phyloP scores from a whole-genome alignment of 2,888 invertebrate species.

The Hololepta plana region DNA sequence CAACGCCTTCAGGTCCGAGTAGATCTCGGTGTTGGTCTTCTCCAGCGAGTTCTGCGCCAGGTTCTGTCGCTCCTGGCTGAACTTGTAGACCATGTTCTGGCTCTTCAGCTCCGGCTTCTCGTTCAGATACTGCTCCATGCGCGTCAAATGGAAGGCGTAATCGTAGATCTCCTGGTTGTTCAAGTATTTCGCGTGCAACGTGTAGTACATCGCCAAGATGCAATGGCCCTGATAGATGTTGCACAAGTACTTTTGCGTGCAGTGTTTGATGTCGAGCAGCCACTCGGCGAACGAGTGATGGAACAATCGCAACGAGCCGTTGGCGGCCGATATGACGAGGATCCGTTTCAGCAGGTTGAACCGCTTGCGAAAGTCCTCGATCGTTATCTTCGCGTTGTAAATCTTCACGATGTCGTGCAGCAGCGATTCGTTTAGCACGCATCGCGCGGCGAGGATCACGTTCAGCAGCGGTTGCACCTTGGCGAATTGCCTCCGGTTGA shows the following conservation, averaged over 20 bases:
- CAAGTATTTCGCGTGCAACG: conserved; percentile 46
- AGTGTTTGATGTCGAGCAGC: conserved; percentile 94
- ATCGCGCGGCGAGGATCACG: conserved; percentile 70
- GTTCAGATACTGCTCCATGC: conserved; percentile 42
- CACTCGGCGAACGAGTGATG: conserved; percentile 92
- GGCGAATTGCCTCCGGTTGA: conserved; percentile 73
- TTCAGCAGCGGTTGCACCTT: conserved; percentile 75
- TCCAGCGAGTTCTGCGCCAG: conserved; percentile 17
- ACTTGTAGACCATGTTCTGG: conserved; percentile 17
- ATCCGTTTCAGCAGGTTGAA: conserved; percentile 52
- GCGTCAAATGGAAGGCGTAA: conserved; percentile 50
- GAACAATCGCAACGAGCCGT: conserved; percentile 54
- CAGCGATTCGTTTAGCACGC: conserved; percentile 66
- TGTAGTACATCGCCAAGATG: conserved; percentile 70
- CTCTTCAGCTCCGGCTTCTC: conserved; percentile 28
- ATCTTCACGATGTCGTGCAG: conserved; percentile 68
- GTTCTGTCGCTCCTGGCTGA: conserved; percentile 18
- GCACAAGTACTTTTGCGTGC: conserved; percentile 86
- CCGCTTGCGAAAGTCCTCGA: conserved; percentile 65
- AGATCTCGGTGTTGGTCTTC: conserved; percentile 23
- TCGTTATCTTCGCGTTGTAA: conserved; percentile 56
- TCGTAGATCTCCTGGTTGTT: conserved; percentile 59
- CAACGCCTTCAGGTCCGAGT: conserved; percentile 23
- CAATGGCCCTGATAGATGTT: conserved; percentile 76
- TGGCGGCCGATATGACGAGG: conserved; percentile 33